Evolutionary conservation across 2,113 vertebrate species (phyloP), one percentile per base, ranked within the genome.

Genomic region (Dermatemys mawii): DNA sequence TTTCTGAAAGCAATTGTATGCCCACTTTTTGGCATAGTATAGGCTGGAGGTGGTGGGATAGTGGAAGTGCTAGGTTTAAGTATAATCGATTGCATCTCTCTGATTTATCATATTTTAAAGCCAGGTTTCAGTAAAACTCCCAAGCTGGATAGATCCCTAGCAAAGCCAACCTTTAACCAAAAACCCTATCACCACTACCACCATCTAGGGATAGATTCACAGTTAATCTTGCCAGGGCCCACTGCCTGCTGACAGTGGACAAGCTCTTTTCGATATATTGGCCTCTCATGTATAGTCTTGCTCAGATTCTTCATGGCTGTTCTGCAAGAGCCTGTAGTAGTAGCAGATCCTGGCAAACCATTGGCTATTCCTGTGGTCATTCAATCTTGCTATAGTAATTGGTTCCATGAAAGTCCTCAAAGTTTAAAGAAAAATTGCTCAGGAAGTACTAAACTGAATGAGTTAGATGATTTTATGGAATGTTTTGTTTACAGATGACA

Each of bases 21-120:
- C 21, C 2, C 0, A 0, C 81, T 81, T 87, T 94, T 83, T 92
- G 35, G 88, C 70, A 44, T 11, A 26, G 38, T 26, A 29, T 24
- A 53, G 49, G 26, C 85, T 73, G 93, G 80, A 88, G 82, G 88
- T 57, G 78, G 21, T 75, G n/a, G 38, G 22, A 22, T 55, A 90
- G 46, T 78, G 84, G 26, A 26, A 88, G 44, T 88, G 81, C 75
- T 86, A 35, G 5, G 54, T 94, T 90, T 94, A 67, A 84, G 88
- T 94, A 83, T 49, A 54, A 90, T 63, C 55, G 70, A 79, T 92
- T 81, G 1, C 93, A 81, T 91, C 87, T 96, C 35, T 63, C 86
- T 80, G 55, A 29, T 93, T 96, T 96, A 79, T 86, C 7, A 83
- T 92, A 91, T 96, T 88, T 94, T 91, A 46, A 92, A 89, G 38